These are phyloP conservation scores for Cossypha dichroa DNA, from an alignment of 2,797 vertebrate species.

Conservation along the genomic window DNA sequence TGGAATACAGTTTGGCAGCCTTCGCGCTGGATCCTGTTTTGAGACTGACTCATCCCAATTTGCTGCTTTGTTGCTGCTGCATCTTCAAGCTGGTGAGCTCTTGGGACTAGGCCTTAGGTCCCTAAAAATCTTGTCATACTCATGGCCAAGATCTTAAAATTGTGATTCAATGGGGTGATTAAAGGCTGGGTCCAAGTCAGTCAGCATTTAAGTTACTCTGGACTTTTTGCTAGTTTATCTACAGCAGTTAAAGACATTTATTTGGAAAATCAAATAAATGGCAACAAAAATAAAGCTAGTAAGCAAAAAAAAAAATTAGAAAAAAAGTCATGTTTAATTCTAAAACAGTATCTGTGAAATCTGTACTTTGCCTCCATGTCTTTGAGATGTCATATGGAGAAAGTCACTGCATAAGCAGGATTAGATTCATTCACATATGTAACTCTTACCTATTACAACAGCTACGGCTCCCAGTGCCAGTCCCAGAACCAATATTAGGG, in stretches of 20 bases:
- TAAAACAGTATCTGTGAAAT: background rate
- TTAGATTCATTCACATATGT: background rate
- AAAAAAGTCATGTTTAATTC: background rate
- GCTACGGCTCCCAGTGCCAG: conserved; percentile 92
- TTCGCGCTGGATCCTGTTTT: background rate
- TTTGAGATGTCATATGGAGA: background rate
- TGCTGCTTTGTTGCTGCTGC: background rate
- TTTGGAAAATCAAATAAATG: background rate
- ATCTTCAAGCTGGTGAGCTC: background rate
- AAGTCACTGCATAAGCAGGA: background rate
- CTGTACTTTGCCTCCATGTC: background rate
- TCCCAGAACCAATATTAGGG: conserved; percentile 90
- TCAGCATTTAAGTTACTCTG: background rate
- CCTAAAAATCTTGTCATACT: background rate
- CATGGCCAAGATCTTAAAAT: background rate
- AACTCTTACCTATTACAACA: conserved; percentile 90
- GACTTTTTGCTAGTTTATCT: background rate
- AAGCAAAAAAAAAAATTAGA: background rate
- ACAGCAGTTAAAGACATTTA: background rate
- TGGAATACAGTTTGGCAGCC: background rate
- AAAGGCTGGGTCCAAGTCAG: background rate
- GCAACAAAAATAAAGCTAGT: background rate
- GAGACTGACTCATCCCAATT: background rate
- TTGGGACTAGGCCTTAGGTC: background rate
- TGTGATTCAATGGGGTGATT: background rate